Percentiles rank a stretch among this genome's conserved stretches.
Evolutionary conservation across 2,888 invertebrate species (phyloP).

Genomic region (Xestobium rufovillosum): DNA sequence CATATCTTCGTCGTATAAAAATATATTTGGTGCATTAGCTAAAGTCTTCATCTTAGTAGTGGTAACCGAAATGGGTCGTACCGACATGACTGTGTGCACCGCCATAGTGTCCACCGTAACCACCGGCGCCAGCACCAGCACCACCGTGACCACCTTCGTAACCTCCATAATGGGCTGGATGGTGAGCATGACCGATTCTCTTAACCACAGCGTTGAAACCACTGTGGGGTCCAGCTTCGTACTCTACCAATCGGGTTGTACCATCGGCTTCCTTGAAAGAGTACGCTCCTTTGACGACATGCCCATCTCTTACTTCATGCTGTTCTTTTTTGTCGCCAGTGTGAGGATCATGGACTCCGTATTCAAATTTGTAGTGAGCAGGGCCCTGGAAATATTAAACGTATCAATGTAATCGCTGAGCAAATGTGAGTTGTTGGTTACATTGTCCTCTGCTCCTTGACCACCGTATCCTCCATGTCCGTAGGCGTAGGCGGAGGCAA

Average conservation of each 20-base stretch:
- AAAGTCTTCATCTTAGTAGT: constrained; percentile 11
- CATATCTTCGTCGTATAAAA: too few species aligned
- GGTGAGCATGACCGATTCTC: constrained; percentile 33
- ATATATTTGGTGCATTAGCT: too few species aligned
- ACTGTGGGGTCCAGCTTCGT: constrained; percentile 33
- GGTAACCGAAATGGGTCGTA: constrained; percentile 23
- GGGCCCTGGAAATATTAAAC: constrained; percentile 20
- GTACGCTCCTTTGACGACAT: constrained; percentile 37
- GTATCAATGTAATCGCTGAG: too few species aligned
- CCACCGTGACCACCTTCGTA: constrained; percentile 16
- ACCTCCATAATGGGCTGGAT: constrained; percentile 29
- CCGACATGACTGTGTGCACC: constrained; percentile 25
- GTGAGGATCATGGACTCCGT: constrained; percentile 40
- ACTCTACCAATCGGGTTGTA: constrained; percentile 39
- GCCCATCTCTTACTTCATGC: constrained; percentile 37
- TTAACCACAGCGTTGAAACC: constrained; percentile 37
- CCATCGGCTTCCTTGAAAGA: constrained; percentile 39
- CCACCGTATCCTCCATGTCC: constrained; percentile 1
- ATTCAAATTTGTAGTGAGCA: constrained; percentile 36
- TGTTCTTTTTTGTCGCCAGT: constrained; percentile 39
- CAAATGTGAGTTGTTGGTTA: too few species aligned
- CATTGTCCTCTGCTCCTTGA: neutral
- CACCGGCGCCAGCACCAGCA: constrained; percentile 9
- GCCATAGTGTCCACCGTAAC: constrained; percentile 4
- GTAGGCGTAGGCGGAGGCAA: neutral